Conservation (phyloP, 2,888 invertebrate genomes). For the Malthinus flaveolus region DNA sequence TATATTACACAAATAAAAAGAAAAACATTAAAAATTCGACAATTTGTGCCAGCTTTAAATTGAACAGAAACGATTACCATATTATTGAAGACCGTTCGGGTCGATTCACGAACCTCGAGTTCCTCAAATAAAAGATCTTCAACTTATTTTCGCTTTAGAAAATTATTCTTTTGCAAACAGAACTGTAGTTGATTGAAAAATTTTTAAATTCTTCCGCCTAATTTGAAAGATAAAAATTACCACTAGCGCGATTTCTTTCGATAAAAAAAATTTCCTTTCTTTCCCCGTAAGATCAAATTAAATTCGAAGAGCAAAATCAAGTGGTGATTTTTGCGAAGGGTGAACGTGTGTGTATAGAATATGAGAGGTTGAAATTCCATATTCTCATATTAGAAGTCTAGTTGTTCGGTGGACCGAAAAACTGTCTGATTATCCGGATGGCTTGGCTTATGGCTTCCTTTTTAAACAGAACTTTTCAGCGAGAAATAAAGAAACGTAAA, state of each 20-base stretch:
- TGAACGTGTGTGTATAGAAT: constrained; percentile 11
- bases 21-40: constrained; percentile 38
- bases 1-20: constrained; percentile 19
- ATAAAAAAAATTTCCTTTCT: not conserved
- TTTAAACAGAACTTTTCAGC: constrained; percentile 18
- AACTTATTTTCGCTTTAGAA: constrained; percentile 29
- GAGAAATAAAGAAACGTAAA: constrained; percentile 21
- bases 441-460: constrained; percentile 24
- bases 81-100: constrained; percentile 39
- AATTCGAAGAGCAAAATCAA: not conserved
- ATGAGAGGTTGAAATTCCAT: constrained; percentile 23
- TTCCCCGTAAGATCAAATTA: too few species aligned
- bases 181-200: constrained; percentile 31
- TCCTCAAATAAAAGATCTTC: constrained; percentile 21
- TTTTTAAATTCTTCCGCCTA: constrained; percentile 1
- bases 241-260: not conserved
- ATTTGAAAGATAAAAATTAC: not conserved
- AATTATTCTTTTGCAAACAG: constrained; percentile 27
- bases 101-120: constrained; percentile 13
- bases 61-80: constrained; percentile 43
- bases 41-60: constrained; percentile 39
- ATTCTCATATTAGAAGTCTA: constrained; percentile 26
- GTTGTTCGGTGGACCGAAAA: constrained; percentile 26
- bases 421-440: constrained; percentile 27
- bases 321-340: not conserved